A percentile compares a stretch with the other conserved stretches of the same genome.
phyloP scores from a whole-genome alignment of 2,888 invertebrate species.

The Chloroclystis v-ata region DNA sequence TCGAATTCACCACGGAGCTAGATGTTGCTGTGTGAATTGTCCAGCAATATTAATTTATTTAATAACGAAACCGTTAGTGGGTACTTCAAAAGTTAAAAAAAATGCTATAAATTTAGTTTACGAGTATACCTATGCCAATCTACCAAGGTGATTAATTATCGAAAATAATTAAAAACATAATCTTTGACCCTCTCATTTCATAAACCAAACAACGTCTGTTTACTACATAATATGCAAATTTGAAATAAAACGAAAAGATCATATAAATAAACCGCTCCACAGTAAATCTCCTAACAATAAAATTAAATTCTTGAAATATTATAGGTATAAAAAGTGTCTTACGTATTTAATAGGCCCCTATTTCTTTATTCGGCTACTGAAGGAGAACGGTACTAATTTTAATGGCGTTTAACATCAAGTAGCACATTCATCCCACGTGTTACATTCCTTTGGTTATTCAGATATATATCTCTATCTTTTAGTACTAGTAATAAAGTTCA shows the following conservation, averaged over 20 bases:
- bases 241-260: conserved; percentile 42
- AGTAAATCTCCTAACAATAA: conserved; percentile 59
- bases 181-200: conserved; percentile 14
- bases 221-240: conserved; percentile 52
- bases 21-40: no score
- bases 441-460: conserved; percentile 22
- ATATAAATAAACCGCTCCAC: conserved; percentile 47
- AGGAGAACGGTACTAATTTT: conserved; percentile 44
- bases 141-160: no score
- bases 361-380: conserved; percentile 65
- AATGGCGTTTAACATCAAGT: conserved; percentile 47
- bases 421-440: conserved; percentile 33
- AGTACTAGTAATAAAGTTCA: conserved; percentile 19
- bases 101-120: no score
- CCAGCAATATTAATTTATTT: no score
- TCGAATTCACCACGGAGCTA: no score
- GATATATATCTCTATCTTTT: conserved; percentile 19
- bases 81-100: no score
- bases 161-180: not conserved
- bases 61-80: no score
- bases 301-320: conserved; percentile 61
- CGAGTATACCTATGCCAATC: no score
- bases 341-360: conserved; percentile 53
- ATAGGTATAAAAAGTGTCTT: conserved; percentile 57
- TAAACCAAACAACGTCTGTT: conserved; percentile 20